A percentile compares a stretch with the other conserved stretches of the same genome.
Conservation (phyloP, 2,888 invertebrate genomes). For the Molorchus minor region DNA sequence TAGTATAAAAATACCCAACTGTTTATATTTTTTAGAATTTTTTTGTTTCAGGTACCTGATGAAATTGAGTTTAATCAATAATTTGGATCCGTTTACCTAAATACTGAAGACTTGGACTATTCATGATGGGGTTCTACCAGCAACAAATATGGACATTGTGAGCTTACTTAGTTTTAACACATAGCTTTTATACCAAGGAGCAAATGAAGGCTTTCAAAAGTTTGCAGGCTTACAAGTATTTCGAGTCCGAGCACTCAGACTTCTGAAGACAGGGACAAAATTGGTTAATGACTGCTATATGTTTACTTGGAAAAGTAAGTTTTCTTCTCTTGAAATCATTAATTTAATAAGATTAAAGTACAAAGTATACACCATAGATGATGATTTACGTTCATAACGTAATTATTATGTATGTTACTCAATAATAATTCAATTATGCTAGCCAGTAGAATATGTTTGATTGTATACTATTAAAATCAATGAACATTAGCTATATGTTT, state of each 20-base stretch:
- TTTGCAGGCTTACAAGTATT: slow-evolving; percentile 13
- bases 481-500: no score
- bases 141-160: not conserved
- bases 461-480: no score
- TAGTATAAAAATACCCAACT: no score
- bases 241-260: slow-evolving; percentile 13
- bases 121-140: not conserved
- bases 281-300: slow-evolving; percentile 7
- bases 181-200: not conserved
- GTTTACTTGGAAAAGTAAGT: slow-evolving; percentile 22
- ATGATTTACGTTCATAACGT: no score
- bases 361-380: no score
- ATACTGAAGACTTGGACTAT: not conserved
- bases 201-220: no score
- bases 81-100: not conserved
- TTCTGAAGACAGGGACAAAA: slow-evolving; percentile 8
- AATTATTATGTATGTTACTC: no score
- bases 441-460: no score
- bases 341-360: no score
- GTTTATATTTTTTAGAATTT: not conserved
- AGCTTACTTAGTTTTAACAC: not conserved
- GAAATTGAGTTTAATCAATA: not conserved
- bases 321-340: no score
- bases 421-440: no score
- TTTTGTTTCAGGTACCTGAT: not conserved